These are phyloP conservation scores for Tricholauxania praeusta DNA, from an alignment of 2,888 invertebrate species.

Conservation along the genomic window DNA sequence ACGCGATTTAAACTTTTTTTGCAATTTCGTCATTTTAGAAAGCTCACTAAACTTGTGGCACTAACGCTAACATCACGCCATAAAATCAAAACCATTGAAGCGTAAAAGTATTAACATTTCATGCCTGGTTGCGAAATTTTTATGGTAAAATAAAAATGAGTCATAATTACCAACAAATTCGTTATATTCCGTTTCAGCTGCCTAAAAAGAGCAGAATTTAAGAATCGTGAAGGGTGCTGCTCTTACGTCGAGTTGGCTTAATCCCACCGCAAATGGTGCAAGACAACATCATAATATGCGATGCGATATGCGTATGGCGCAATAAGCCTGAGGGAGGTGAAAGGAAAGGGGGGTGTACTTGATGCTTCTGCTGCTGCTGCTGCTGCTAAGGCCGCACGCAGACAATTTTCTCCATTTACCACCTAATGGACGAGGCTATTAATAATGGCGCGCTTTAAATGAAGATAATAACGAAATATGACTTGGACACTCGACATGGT, in stretches of 20 bases:
- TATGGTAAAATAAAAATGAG: slow-evolving; percentile 8
- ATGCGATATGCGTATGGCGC: background rate
- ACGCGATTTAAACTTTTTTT: no score
- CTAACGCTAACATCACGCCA: no score
- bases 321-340: background rate
- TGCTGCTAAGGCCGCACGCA: background rate
- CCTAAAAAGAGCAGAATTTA: background rate
- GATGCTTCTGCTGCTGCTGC: no score
- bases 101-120: slow-evolving; percentile 27
- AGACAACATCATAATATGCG: background rate
- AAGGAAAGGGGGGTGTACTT: background rate
- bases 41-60: no score
- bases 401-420: slow-evolving; percentile 32
- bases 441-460: slow-evolving; percentile 39
- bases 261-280: slow-evolving; percentile 22
- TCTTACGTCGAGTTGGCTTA: background rate
- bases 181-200: background rate
- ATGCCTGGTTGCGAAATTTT: slow-evolving; percentile 21
- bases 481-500: slow-evolving; percentile 4
- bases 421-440: slow-evolving; percentile 39
- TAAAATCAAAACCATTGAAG: slow-evolving; percentile 28
- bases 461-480: slow-evolving; percentile 42
- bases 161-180: background rate
- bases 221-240: background rate
- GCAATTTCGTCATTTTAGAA: no score